A percentile compares a stretch with the other conserved stretches of the same genome.
phyloP scores from a whole-genome alignment of 1,140 invertebrate genomes.

The Hypsibius dujardini region DNA sequence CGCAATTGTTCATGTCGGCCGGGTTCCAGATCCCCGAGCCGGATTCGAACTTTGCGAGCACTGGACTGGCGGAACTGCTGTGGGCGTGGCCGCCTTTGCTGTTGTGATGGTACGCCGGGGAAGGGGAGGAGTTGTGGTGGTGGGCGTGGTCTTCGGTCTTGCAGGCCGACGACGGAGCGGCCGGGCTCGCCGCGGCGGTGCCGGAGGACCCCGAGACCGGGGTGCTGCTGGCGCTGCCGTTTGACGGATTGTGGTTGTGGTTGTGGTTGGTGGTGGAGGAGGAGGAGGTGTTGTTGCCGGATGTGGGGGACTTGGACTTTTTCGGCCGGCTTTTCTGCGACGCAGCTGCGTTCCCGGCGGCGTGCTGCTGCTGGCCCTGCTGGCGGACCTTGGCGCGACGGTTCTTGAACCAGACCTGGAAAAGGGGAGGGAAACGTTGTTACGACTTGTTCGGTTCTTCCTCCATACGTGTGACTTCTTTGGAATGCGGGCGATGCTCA shows the following conservation, averaged over 20 bases:
- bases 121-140: neutral
- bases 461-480: no score
- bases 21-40: constrained; percentile 32
- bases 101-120: neutral
- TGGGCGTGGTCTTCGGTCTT: neutral
- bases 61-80: neutral
- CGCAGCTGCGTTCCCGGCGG: constrained; percentile 27
- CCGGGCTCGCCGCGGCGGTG: constrained; percentile 21
- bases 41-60: neutral
- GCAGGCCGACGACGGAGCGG: neutral
- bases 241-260: neutral
- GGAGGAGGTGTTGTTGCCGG: constrained; percentile 8
- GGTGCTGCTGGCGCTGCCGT: neutral
- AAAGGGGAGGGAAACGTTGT: neutral
- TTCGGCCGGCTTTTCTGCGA: constrained; percentile 26
- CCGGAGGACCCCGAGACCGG: constrained; percentile 26
- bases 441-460: no score
- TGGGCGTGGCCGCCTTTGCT: neutral
- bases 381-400: constrained; percentile 85
- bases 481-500: no score
- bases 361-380: constrained; percentile 51
- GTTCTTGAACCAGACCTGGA: constrained; percentile 98
- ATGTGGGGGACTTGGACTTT: constrained; percentile 26
- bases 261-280: neutral
- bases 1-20: constrained; percentile 26